Evolutionary conservation across 2,797 vertebrate genomes (phyloP), one percentile per base, ranked within the genome.

Genomic region (Fistularia commersonii): DNA sequence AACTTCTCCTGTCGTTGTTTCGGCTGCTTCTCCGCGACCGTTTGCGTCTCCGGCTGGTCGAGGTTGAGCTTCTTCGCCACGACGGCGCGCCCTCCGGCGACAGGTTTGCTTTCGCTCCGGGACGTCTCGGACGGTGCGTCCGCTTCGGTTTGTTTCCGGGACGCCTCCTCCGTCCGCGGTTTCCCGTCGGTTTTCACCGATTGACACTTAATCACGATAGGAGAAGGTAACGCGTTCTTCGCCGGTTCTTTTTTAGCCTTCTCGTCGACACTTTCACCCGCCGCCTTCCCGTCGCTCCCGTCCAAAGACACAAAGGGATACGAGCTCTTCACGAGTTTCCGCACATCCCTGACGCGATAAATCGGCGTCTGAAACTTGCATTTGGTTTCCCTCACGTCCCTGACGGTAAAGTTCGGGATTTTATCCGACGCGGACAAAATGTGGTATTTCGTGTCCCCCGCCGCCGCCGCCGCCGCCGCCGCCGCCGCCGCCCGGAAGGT

Each of bases 291-390:
- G 0, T 82, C 73, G 11, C 65, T 59, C 36, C 87, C 90, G 5
- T 97, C 92, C 23, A 91, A 79, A 1, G 94, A 91, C 47, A 94
- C 91, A 35, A 90, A 91, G 31, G 88, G 83, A 69, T 97, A 95
- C 1, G 92, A 92, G 59, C 94, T 94, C 72, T 98, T 99, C 34
- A 99, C 94, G 32, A 99, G 76, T 56, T 99, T 99, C 39, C 97
- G 88, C 56, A 99, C 95, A 35, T 99, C 97, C 57, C 95, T 87
- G 65, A 99, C 97, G 48, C 95, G 96, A 77, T 98, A 95, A 13
- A 98, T 94, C 0, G 94, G 92, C 0, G 91, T 92, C 64, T 93
- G 94, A 8, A 91, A 86, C 79, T 91, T 93, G 63, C 90, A 87
- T 58, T 94, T 95, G 60, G 74, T 89, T 32, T 98, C 95, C 55